Evolutionary conservation across 2,113 vertebrate genomes (phyloP).

Genomic region (Ovis aries): DNA sequence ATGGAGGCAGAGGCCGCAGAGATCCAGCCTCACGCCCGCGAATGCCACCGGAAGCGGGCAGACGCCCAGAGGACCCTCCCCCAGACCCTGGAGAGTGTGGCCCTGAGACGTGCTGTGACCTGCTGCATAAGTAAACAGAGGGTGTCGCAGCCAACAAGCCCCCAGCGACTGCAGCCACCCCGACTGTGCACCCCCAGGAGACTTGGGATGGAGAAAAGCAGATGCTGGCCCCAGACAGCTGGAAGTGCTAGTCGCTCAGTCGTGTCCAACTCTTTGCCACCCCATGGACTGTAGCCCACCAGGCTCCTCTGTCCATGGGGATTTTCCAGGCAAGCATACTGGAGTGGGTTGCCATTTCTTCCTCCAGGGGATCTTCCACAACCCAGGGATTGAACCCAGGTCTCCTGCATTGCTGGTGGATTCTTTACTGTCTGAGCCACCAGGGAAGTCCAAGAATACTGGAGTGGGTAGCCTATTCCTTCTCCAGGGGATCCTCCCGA

Average conservation of each 20-base stretch:
- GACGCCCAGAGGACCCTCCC: background rate
- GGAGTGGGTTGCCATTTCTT: background rate
- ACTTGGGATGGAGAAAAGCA: background rate
- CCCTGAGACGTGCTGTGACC: fast-evolving
- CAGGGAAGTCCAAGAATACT: background rate
- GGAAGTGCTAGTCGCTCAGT: background rate
- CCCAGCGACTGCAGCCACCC: background rate
- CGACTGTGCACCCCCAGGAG: fast-evolving
- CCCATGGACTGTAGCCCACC: too few relatives aligned
- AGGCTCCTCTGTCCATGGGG: background rate
- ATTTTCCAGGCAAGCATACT: background rate
- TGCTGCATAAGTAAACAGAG: background rate
- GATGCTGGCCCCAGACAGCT: background rate
- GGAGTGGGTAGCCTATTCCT: background rate
- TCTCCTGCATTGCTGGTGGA: background rate
- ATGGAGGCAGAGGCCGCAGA: background rate
- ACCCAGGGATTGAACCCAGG: background rate
- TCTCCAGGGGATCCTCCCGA: background rate
- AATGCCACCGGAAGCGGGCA: fast-evolving
- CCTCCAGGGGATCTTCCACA: background rate
- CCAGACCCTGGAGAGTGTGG: background rate
- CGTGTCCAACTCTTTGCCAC: background rate
- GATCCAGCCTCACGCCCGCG: background rate
- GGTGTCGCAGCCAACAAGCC: background rate
- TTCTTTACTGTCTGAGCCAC: background rate